Conservation (phyloP, 2,888 invertebrate species). For the Anoncus sp. region DNA sequence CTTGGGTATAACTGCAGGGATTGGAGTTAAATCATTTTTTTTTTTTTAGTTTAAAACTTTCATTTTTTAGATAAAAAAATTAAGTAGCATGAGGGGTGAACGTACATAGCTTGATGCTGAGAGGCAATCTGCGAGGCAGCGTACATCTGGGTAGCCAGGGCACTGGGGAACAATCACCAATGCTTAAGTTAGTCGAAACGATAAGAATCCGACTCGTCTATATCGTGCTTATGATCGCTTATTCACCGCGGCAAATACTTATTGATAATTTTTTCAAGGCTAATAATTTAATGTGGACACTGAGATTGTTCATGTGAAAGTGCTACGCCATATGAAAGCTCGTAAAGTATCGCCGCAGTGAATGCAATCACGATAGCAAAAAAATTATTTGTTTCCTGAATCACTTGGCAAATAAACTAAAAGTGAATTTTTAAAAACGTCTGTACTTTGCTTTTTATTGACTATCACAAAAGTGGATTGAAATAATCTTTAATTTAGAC, state of each 20-base stretch:
- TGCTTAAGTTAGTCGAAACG: constrained; percentile 82
- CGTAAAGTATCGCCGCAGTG: constrained; percentile 39
- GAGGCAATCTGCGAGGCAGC: constrained; percentile 95
- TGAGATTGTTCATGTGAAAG: constrained; percentile 17
- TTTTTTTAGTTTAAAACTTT: constrained; percentile 33
- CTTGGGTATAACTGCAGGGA: constrained; percentile 81
- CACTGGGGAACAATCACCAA: constrained; percentile 90
- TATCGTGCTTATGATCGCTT: constrained; percentile 49
- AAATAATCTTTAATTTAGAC: not conserved
- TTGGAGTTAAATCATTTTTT: constrained; percentile 74
- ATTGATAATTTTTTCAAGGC: not conserved
- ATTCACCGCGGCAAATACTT: constrained; percentile 53
- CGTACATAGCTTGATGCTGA: constrained; percentile 98
- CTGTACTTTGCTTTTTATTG: not conserved
- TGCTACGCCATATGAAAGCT: not conserved
- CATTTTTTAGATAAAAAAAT: constrained; percentile 75
- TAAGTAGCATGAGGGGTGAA: constrained; percentile 83
- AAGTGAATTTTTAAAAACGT: constrained; percentile 4
- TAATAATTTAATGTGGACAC: not conserved
- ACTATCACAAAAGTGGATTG: constrained; percentile 4
- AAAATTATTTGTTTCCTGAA: constrained; percentile 27
- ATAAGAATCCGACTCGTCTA: constrained; percentile 72
- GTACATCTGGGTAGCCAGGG: constrained; percentile 98
- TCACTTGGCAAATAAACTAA: constrained; percentile 32
- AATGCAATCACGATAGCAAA: constrained; percentile 46